A percentile compares a stretch with the other conserved stretches of the same genome.
These are phyloP conservation scores for Cairina moschata DNA, from an alignment of 2,113 vertebrate genomes.

Conservation along the genomic window DNA sequence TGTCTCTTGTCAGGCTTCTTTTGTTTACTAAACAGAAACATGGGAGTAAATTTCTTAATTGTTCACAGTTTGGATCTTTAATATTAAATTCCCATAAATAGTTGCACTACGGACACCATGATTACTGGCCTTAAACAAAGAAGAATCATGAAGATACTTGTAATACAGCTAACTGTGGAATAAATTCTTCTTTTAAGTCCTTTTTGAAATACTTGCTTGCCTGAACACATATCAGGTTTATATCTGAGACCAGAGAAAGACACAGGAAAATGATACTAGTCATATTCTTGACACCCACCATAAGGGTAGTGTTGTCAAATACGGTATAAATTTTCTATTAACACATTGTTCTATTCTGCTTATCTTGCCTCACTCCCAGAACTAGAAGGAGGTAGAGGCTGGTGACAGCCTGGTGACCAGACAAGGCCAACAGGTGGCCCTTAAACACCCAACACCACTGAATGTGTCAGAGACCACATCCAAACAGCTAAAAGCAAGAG, in stretches of 20 bases:
- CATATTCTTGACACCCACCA: conserved; percentile 60
- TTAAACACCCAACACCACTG: neutral
- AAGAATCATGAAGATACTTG: neutral
- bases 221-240: conserved; percentile 46
- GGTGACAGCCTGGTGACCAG: conserved; percentile 6
- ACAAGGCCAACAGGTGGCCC: neutral
- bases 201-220: conserved; percentile 31
- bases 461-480: neutral
- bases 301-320: conserved; percentile 35
- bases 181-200: neutral
- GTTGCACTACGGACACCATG: neutral
- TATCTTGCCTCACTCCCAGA: neutral
- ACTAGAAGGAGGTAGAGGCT: neutral
- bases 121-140: neutral
- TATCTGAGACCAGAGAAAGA: conserved; percentile 29
- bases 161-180: neutral
- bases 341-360: neutral
- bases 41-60: neutral
- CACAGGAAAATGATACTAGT: conserved; percentile 37
- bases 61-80: neutral
- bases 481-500: neutral
- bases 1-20: neutral
- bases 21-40: neutral
- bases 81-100: neutral
- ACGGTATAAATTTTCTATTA: conserved; percentile 28